Percentiles rank a stretch among this genome's conserved stretches.
Conservation (phyloP, 53 echinoderm and acorn worm genomes). For the Echinometra lucunter region DNA sequence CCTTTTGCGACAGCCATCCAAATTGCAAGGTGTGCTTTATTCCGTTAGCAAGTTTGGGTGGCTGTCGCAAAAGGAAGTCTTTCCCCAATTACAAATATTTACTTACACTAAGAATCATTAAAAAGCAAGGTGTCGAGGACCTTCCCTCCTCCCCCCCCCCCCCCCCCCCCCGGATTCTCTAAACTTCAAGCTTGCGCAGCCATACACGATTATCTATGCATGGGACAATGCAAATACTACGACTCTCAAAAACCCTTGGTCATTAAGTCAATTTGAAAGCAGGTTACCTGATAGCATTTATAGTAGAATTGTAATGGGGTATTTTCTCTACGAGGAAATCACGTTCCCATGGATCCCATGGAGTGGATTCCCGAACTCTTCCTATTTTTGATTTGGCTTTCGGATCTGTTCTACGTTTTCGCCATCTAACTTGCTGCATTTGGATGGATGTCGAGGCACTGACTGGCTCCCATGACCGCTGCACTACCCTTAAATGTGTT, state of each 20-base stretch:
- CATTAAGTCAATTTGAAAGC: not conserved
- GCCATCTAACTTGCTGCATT: constrained; percentile 79
- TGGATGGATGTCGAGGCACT: constrained; percentile 16
- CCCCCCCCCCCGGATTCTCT: too few relatives aligned
- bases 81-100: too few relatives aligned
- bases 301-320: constrained; percentile 75
- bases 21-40: too few relatives aligned
- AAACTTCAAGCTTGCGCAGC: not conserved
- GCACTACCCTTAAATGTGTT: constrained; percentile 19
- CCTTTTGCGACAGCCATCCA: too few relatives aligned
- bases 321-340: constrained; percentile 75
- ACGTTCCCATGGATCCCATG: constrained; percentile 87
- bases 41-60: too few relatives aligned
- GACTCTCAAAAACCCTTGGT: not conserved
- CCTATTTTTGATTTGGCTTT: constrained; percentile 83
- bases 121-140: too few relatives aligned
- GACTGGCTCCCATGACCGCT: constrained; percentile 50
- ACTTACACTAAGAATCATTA: too few relatives aligned
- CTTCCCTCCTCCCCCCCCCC: too few relatives aligned
- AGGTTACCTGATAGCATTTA: constrained; percentile 81
- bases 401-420: constrained; percentile 85
- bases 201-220: not conserved
- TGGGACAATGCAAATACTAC: constrained; percentile 2
- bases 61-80: too few relatives aligned
- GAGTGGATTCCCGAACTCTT: constrained; percentile 82